These are phyloP conservation scores for Agonopterix subpropinquella DNA, from an alignment of 2,888 invertebrate species.

Conservation along the genomic window DNA sequence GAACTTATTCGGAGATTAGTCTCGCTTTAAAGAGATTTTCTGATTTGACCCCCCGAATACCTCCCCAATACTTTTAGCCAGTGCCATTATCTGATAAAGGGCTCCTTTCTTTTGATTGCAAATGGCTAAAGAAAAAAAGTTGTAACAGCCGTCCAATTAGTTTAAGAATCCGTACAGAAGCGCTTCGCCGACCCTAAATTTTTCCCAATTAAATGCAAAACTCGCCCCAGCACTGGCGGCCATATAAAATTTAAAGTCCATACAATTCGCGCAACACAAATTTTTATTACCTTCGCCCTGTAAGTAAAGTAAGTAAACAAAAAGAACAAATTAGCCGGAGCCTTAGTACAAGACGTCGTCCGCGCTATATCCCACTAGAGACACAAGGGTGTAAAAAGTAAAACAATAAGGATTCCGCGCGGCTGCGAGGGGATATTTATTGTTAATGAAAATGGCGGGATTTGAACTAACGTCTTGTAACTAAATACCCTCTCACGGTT, in stretches of 20 bases:
- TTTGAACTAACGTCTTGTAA: constrained; percentile 77
- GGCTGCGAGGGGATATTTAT: constrained; percentile 74
- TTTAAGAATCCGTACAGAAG: constrained; percentile 72
- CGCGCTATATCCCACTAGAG: constrained; percentile 54
- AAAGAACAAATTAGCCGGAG: constrained; percentile 68
- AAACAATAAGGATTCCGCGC: constrained; percentile 74
- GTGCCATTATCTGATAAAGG: neutral
- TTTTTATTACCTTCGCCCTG: constrained; percentile 70
- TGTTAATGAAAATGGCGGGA: constrained; percentile 76
- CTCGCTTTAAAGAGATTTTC: constrained; percentile 12
- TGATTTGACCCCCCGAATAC: no score
- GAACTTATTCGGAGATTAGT: constrained; percentile 22
- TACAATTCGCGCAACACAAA: constrained; percentile 75
- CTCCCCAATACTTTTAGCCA: neutral
- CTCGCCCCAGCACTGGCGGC: constrained; percentile 57
- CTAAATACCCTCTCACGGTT: constrained; percentile 76
- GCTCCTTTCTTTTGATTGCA: constrained; percentile 30
- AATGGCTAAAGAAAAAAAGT: constrained; percentile 63
- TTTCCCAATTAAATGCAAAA: constrained; percentile 75
- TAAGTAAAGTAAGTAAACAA: constrained; percentile 61
- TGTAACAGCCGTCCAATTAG: constrained; percentile 71
- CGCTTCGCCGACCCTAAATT: constrained; percentile 68
- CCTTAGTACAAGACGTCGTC: constrained; percentile 58
- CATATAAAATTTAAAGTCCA: constrained; percentile 74
- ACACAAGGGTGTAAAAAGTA: constrained; percentile 76